These are phyloP conservation scores for Amphiura filiformis DNA, from an alignment of 35 echinoderm and acorn worm genomes.

Conservation along the genomic window DNA sequence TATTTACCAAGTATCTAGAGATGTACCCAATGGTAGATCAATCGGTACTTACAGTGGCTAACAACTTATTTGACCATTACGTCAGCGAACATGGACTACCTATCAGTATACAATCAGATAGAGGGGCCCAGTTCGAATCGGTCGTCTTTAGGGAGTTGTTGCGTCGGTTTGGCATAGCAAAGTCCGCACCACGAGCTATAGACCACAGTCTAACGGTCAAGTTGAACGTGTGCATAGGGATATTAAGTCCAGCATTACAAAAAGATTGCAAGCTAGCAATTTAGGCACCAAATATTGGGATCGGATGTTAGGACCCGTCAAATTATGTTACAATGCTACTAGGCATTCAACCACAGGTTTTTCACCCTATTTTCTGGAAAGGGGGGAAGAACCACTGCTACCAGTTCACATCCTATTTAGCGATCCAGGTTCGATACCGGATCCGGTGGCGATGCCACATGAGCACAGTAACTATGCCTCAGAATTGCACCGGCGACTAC, in stretches of 20 bases:
- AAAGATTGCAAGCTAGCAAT: background rate
- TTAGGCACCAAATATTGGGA: background rate
- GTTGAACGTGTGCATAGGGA: background rate
- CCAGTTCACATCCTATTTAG: background rate
- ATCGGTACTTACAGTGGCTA: background rate
- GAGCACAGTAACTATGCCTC: background rate
- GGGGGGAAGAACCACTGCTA: background rate
- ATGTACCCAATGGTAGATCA: background rate
- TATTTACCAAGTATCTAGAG: background rate
- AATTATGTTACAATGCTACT: background rate
- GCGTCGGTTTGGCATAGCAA: background rate
- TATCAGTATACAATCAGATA: background rate
- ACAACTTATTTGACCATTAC: background rate
- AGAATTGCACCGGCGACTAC: background rate
- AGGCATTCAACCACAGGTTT: background rate
- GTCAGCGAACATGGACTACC: background rate
- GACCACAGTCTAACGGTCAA: background rate
- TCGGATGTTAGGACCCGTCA: background rate
- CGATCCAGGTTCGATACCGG: background rate
- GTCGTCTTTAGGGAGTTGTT: background rate
- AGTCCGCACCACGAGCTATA: background rate
- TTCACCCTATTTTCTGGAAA: background rate
- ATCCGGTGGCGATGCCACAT: background rate
- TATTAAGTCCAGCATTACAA: background rate
- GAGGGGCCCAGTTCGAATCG: background rate